These are phyloP conservation scores for Thunnus albacares DNA, from an alignment of 2,797 vertebrate species.

Conservation along the genomic window DNA sequence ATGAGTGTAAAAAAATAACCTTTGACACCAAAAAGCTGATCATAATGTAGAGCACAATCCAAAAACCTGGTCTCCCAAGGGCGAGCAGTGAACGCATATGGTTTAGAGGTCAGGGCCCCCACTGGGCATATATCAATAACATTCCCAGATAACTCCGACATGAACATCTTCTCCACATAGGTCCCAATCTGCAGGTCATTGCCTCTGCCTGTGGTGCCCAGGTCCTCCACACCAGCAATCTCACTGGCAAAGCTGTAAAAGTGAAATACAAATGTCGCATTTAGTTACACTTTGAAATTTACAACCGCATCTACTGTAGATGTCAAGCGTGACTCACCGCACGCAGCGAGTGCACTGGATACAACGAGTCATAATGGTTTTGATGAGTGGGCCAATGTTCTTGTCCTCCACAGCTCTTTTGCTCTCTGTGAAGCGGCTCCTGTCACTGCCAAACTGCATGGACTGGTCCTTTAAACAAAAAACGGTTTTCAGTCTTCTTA, in stretches of 20 bases:
- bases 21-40: not conserved
- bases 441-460: conserved; percentile 97
- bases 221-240: conserved; percentile 92
- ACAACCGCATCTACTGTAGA: not conserved
- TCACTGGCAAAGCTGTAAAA: conserved; percentile 92
- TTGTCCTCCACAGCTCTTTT: conserved; percentile 98
- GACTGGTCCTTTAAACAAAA: conserved; percentile 82
- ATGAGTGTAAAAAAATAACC: not conserved
- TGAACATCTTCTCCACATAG: conserved; percentile 94
- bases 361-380: conserved; percentile 99
- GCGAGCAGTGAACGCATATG: conserved; percentile 92
- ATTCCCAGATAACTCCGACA: conserved; percentile 94
- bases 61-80: conserved; percentile 93
- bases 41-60: not conserved
- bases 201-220: conserved; percentile 93
- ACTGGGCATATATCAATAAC: conserved; percentile 94
- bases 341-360: conserved; percentile 98
- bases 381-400: conserved; percentile 95
- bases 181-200: conserved; percentile 94
- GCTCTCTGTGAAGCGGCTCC: conserved; percentile 93
- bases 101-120: conserved; percentile 93
- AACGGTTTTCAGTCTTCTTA: not conserved
- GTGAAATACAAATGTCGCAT: conserved; percentile 18
- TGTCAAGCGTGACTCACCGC: conserved; percentile 83
- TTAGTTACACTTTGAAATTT: conserved; percentile 22